Evolutionary conservation across 2,113 vertebrate species (phyloP), one percentile per base, ranked within the genome.

Genomic region (Pipra filicauda): DNA sequence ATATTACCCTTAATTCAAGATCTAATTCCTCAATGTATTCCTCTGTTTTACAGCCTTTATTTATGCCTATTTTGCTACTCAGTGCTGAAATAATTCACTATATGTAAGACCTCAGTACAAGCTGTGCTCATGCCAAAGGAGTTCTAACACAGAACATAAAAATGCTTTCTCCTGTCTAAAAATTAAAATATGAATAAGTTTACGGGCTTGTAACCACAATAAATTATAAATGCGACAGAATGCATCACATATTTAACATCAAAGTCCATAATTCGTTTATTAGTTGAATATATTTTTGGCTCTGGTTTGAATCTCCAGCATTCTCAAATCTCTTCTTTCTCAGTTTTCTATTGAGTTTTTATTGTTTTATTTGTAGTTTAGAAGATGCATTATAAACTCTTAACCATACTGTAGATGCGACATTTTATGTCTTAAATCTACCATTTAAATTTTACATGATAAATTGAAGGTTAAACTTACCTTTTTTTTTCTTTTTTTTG

Each of bases 141-240:
- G 10, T n/a, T 94, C 64, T 76, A 90, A 85, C 57, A 75, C 3
- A 80, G 39, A 90, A 96, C 91, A 89, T 24, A 90, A 85, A 96
- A 94, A 94, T 77, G 84, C 72, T 94, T 70, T 93, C 61, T 91
- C 48, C 81, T 77, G 35, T 70, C 89, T 78, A 89, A 91, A 91
- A 93, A 86, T 73, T 89, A 96, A 96, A 94, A 90, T 49, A 6
- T 31, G 77, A 91, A 5, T 76, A 83, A 74, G 76, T 88, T 93
- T 95, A 73, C 52, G 78, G 61, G n/a, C 78, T 74, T 14, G 7
- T 69, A 92, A 81, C 27, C 31, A 71, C 18, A 59, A n/a, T 92
- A 76, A 94, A 93, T 96, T 91, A 89, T 91, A 95, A 88, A 97
- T 86, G 58, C n/a, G 64, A 85, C 23, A 92, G 48, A 89, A 59